Evolutionary conservation across 1,140 invertebrate genomes (phyloP).

Genomic region (Lineus longissimus): DNA sequence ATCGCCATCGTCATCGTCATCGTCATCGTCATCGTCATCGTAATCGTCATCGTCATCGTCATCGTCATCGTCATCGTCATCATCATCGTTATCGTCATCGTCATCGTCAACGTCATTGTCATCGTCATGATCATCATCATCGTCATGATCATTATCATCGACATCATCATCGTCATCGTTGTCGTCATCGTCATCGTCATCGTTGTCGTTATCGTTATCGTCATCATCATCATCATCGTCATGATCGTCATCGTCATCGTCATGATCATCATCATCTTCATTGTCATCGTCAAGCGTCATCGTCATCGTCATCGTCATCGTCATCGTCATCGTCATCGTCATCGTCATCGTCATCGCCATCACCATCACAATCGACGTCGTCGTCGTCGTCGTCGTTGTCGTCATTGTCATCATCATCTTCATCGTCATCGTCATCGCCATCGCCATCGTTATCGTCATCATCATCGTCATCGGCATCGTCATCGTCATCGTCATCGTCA

Average conservation of each 20-base stretch:
- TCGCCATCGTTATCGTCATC: too few relatives aligned
- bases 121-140: too few relatives aligned
- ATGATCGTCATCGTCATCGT: too few relatives aligned
- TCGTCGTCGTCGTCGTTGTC: slow-evolving; percentile 2
- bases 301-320: slow-evolving; percentile 7
- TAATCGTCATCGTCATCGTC: too few relatives aligned
- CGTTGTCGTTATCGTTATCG: neutral
- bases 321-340: neutral
- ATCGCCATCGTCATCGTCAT: slow-evolving; percentile 10
- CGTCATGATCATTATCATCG: too few relatives aligned
- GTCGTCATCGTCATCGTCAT: neutral
- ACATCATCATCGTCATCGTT: neutral
- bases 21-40: too few relatives aligned
- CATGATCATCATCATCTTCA: too few relatives aligned
- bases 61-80: slow-evolving; percentile 9
- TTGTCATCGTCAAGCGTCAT: too few relatives aligned
- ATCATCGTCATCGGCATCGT: too few relatives aligned
- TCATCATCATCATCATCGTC: slow-evolving; percentile 11
- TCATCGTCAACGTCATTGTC: too few relatives aligned
- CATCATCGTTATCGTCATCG: slow-evolving; percentile 7
- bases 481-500: too few relatives aligned
- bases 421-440: slow-evolving; percentile 2
- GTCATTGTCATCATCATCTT: neutral
- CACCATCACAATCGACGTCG: neutral
- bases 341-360: too few relatives aligned